A percentile compares a stretch with the other conserved stretches of the same genome.
phyloP scores from a whole-genome alignment of 2,797 vertebrate species.

The Adelosebastes latens region DNA sequence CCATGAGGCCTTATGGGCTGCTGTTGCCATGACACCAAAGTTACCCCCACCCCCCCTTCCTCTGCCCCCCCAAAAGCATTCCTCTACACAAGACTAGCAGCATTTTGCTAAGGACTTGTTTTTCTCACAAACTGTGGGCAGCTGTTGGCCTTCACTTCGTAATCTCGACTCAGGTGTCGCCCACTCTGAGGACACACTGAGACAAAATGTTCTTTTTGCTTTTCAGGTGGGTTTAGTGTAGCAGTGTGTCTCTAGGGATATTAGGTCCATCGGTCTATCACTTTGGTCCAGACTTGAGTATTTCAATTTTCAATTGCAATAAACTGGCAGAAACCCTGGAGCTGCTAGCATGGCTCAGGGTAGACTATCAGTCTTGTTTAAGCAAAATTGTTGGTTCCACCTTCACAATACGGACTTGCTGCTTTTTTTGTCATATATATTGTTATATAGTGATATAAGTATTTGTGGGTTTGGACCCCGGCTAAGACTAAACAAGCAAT shows the following conservation, averaged over 20 bases:
- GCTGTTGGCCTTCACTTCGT: slow-evolving; percentile 20
- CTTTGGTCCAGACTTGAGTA: not conserved
- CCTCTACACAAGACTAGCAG: slow-evolving; percentile 2
- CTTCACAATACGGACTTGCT: not conserved
- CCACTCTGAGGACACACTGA: not conserved
- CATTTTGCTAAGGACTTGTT: not conserved
- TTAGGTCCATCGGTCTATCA: not conserved
- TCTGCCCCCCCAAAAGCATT: slow-evolving; percentile 1
- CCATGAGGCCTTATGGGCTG: slow-evolving; percentile 43
- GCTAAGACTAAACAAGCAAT: not conserved
- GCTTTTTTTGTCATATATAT: not conserved
- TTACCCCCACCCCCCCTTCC: slow-evolving; percentile 1
- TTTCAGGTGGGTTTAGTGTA: not conserved
- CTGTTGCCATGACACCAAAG: slow-evolving; percentile 73
- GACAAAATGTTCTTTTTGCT: not conserved
- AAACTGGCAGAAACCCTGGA: too few relatives aligned
- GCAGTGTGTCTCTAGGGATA: not conserved
- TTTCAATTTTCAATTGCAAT: not conserved
- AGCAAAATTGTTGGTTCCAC: not conserved
- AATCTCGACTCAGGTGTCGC: slow-evolving; percentile 17
- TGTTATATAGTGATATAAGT: not conserved
- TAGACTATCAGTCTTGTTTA: too few relatives aligned
- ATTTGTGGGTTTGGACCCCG: not conserved
- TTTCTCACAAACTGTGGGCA: not conserved
- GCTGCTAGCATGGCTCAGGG: too few relatives aligned